Conservation (phyloP, 2,888 invertebrate species). For the Cremastinae sp. region DNA sequence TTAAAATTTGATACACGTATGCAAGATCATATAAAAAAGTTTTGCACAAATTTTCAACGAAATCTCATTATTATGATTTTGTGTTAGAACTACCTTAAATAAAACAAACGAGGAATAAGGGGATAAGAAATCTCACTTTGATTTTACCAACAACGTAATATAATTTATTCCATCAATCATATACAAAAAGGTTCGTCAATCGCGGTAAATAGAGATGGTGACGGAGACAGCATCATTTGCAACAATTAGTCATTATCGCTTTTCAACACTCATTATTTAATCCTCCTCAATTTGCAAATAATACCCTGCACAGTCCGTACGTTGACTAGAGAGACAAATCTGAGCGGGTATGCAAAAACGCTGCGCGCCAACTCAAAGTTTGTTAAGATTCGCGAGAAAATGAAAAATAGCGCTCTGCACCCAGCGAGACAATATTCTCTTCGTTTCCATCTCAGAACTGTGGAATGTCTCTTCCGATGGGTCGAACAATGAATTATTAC, state of each 20-base stretch:
- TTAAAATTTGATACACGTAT: too few relatives aligned
- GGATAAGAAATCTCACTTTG: background rate
- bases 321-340: slow-evolving; percentile 70
- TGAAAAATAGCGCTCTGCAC: slow-evolving; percentile 5
- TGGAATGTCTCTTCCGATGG: slow-evolving; percentile 27
- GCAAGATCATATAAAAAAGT: too few relatives aligned
- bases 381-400: background rate
- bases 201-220: slow-evolving; percentile 70
- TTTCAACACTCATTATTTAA: slow-evolving; percentile 33
- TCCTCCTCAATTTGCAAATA: slow-evolving; percentile 62
- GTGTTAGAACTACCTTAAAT: too few relatives aligned
- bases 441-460: slow-evolving; percentile 8
- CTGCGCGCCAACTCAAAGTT: slow-evolving; percentile 1
- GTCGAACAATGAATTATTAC: slow-evolving; percentile 47
- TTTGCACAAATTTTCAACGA: too few relatives aligned
- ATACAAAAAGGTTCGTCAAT: slow-evolving; percentile 75
- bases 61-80: too few relatives aligned
- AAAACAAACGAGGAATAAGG: background rate
- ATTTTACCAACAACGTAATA: slow-evolving; percentile 75
- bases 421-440: background rate
- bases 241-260: slow-evolving; percentile 66
- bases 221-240: slow-evolving; percentile 68
- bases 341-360: slow-evolving; percentile 55
- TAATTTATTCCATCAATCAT: slow-evolving; percentile 77
- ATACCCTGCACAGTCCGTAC: slow-evolving; percentile 69